Evolutionary conservation across 2,113 vertebrate genomes (phyloP).

Genomic region (Oncorhynchus masou): DNA sequence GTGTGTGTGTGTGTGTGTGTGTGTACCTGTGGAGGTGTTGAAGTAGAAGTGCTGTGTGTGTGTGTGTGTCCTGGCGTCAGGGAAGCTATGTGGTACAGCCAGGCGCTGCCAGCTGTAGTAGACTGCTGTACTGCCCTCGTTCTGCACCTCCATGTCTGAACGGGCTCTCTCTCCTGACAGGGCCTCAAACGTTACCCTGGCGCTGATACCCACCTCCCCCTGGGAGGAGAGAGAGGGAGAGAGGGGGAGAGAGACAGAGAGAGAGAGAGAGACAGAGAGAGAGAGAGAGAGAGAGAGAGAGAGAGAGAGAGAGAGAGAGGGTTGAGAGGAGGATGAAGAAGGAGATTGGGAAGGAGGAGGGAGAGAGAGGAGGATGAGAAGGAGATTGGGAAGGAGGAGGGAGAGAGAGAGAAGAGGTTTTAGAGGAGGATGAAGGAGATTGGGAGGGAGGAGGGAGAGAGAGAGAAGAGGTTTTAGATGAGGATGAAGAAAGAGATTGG

Average conservation of each 20-base stretch:
- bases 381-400: too few species aligned
- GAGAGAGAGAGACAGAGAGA: accelerated
- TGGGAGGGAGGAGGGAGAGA: too few species aligned
- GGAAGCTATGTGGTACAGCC: background rate
- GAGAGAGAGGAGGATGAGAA: background rate
- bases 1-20: conserved; percentile 29
- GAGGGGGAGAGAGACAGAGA: background rate
- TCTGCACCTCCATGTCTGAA: conserved; percentile 78
- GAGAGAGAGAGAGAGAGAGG: too few species aligned
- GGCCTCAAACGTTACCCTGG: conserved; percentile 79
- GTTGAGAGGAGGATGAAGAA: too few species aligned
- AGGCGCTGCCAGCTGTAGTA: conserved; percentile 64
- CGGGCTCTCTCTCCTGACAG: conserved; percentile 72
- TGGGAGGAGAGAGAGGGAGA: conserved; percentile 38
- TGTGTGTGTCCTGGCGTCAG: conserved; percentile 38
- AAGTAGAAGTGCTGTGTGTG: conserved; percentile 59
- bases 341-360: background rate
- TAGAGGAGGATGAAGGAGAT: too few species aligned
- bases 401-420: too few species aligned
- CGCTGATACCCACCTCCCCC: conserved; percentile 80
- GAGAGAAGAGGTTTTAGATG: too few species aligned
- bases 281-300: accelerated
- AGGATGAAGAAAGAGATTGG: too few species aligned
- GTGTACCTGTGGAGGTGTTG: conserved; percentile 52
- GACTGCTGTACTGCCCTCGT: conserved; percentile 83